Evolutionary conservation across 2,797 vertebrate species (phyloP).

Genomic region (Poeciliopsis turneri): DNA sequence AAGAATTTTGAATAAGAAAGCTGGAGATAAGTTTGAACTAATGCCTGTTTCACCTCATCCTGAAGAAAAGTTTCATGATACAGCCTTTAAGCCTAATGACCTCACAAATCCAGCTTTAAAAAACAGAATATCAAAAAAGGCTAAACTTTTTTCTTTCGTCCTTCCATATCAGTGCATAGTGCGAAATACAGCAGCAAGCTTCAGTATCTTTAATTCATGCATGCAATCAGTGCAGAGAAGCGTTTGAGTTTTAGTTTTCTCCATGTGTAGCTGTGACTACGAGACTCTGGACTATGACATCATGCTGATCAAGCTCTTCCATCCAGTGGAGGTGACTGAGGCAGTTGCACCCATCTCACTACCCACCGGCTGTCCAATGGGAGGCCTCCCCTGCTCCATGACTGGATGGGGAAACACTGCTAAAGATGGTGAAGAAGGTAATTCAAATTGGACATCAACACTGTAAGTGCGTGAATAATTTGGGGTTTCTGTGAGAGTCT

Average conservation of each 20-base stretch:
- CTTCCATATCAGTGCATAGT: not conserved
- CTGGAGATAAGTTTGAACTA: not conserved
- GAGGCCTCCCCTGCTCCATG: constrained; percentile 64
- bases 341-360: constrained; percentile 64
- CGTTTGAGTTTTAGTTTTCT: not conserved
- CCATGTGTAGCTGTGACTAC: constrained; percentile 73
- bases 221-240: constrained; percentile 5
- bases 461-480: not conserved
- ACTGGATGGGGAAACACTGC: constrained; percentile 75
- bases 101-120: not conserved
- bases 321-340: constrained; percentile 65
- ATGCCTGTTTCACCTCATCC: not conserved
- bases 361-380: constrained; percentile 58
- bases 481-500: not conserved
- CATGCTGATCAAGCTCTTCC: constrained; percentile 79
- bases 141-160: not conserved
- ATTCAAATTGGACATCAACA: not conserved
- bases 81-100: not conserved
- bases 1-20: not conserved
- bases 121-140: not conserved
- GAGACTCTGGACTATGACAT: constrained; percentile 80
- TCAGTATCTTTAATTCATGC: not conserved
- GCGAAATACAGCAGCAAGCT: not conserved
- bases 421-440: constrained; percentile 16
- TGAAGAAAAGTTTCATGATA: not conserved